A percentile compares a stretch with the other conserved stretches of the same genome.
Evolutionary conservation across 2,113 vertebrate species (phyloP).

Genomic region (Phylloscopus trochilus): DNA sequence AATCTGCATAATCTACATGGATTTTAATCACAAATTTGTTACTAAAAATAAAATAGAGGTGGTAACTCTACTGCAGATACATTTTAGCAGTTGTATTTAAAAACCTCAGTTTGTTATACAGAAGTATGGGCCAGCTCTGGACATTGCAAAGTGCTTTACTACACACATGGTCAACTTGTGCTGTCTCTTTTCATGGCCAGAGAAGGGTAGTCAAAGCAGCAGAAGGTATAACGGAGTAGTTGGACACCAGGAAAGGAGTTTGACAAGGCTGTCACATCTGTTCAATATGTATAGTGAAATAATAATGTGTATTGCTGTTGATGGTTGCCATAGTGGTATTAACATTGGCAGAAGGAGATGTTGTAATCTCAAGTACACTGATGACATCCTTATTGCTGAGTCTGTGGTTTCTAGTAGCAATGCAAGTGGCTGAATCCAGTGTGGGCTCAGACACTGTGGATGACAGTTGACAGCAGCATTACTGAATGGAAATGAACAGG

Average conservation of each 20-base stretch:
- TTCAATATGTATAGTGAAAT: constrained; percentile 79
- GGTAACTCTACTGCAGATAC: background rate
- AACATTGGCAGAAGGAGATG: constrained; percentile 81
- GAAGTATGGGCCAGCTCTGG: background rate
- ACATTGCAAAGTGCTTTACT: background rate
- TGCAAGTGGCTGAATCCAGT: constrained; percentile 22
- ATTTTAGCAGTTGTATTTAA: background rate
- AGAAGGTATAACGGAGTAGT: constrained; percentile 72
- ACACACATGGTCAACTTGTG: constrained; percentile 1
- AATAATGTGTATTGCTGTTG: constrained; percentile 75
- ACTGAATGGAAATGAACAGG: constrained; percentile 42
- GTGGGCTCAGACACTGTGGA: constrained; percentile 45
- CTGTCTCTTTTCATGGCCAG: constrained; percentile 48
- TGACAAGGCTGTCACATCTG: constrained; percentile 82
- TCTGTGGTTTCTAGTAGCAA: constrained; percentile 66
- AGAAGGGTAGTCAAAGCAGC: constrained; percentile 70
- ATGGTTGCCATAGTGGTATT: constrained; percentile 80
- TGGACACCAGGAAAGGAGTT: constrained; percentile 76
- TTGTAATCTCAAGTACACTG: constrained; percentile 71
- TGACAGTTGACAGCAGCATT: constrained; percentile 58
- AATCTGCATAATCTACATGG: background rate
- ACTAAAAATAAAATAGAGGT: background rate
- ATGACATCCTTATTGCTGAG: constrained; percentile 76
- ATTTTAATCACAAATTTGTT: background rate
- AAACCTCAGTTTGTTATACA: background rate